These are phyloP conservation scores for Sternarchorhynchus goeldii DNA, from an alignment of 2,797 vertebrate genomes.

Conservation along the genomic window DNA sequence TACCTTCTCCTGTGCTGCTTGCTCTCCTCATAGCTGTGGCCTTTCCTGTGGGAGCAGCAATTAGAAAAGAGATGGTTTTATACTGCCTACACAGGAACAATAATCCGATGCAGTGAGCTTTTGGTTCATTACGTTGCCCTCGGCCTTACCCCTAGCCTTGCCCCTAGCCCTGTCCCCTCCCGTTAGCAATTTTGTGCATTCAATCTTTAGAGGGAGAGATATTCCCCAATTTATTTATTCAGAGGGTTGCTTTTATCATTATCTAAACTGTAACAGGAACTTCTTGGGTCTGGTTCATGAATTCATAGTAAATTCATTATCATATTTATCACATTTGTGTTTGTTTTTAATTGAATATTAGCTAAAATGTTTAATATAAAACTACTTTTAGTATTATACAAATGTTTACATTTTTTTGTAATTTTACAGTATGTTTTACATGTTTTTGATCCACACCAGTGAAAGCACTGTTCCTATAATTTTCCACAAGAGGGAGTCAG, in stretches of 20 bases:
- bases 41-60: constrained; percentile 69
- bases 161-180: too few relatives aligned
- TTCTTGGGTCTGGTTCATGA: not conserved
- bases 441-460: too few relatives aligned
- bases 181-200: constrained; percentile 12
- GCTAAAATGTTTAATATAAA: too few relatives aligned
- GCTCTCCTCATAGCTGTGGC: constrained; percentile 79
- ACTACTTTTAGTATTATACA: too few relatives aligned
- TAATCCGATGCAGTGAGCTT: constrained; percentile 8
- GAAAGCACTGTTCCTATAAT: constrained; percentile 3
- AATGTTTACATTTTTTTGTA: too few relatives aligned
- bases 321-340: not conserved
- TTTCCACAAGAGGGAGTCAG: constrained; percentile 51
- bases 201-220: constrained; percentile 1
- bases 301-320: constrained; percentile 23
- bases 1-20: constrained; percentile 83
- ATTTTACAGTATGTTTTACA: too few relatives aligned
- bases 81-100: constrained; percentile 15
- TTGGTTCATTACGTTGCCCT: not conserved
- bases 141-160: too few relatives aligned
- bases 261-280: not conserved
- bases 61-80: constrained; percentile 10
- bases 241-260: constrained; percentile 41
- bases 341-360: too few relatives aligned
- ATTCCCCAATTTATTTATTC: constrained; percentile 49